These are phyloP conservation scores for Leptosomus discolor DNA, from an alignment of 2,113 vertebrate species.

Conservation along the genomic window DNA sequence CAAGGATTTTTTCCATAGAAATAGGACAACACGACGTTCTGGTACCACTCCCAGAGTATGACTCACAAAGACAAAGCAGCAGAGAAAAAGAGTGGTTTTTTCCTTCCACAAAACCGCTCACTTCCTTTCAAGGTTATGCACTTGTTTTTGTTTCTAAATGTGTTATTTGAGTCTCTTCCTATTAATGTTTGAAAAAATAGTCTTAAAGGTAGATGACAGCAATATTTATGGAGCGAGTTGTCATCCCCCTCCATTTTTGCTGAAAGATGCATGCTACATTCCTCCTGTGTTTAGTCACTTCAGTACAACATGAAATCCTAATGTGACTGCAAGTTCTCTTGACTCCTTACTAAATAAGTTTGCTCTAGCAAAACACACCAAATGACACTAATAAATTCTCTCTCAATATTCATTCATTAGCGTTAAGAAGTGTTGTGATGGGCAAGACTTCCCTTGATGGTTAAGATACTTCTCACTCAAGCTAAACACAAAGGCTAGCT, in stretches of 20 bases:
- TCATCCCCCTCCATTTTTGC: neutral
- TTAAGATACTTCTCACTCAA: neutral
- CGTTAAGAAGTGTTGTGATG: neutral
- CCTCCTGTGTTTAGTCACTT: neutral
- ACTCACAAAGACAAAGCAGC: slow-evolving; percentile 41
- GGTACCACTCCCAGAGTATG: slow-evolving; percentile 44
- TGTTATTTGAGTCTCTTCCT: neutral
- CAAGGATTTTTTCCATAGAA: slow-evolving; percentile 52
- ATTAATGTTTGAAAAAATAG: neutral
- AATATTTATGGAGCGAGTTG: neutral
- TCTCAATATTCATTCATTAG: neutral
- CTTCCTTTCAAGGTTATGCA: slow-evolving; percentile 7
- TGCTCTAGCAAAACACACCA: neutral
- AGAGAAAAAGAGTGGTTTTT: neutral
- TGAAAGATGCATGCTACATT: neutral
- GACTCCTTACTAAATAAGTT: neutral
- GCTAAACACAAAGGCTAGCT: neutral
- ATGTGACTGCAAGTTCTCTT: neutral
- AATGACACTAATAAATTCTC: neutral
- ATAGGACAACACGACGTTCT: slow-evolving; percentile 9
- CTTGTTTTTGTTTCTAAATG: neutral
- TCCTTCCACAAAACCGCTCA: neutral
- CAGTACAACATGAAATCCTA: neutral
- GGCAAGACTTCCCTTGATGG: neutral
- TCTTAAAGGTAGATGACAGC: neutral